Evolutionary conservation across 1,140 invertebrate species (phyloP), one percentile per base, ranked within the genome.

Genomic region (Eumeta japonica): DNA sequence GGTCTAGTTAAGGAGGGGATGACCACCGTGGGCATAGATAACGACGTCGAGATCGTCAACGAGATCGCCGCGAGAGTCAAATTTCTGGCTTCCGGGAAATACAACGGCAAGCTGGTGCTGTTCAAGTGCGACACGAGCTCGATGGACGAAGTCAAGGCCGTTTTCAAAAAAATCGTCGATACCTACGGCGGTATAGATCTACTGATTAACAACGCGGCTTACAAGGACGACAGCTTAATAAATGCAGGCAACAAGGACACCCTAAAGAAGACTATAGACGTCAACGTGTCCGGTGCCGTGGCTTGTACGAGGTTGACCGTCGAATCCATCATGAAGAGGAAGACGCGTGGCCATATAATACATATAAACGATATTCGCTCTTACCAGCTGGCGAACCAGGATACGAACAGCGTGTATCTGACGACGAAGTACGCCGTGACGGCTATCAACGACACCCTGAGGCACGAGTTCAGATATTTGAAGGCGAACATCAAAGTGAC

Each of bases 21-120:
- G 43, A 76, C 70, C 43, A 85, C 86, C 3, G 77, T 86, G 3
- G 87, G 81, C 0, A 70, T 87, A 42, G 83, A 82, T 24, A 46
- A 48, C 37, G 31, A 24, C 18, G 24, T 39, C 17, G 14, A 31
- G 3, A 28, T 35, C 10, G 13, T 49, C 10, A 18, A 46, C n/a
- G 37, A 36, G 31, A 19, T 35, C 1, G 41, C 19, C 2, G 33
- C 40, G 15, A 45, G 40, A 19, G n/a, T 52, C 1, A 36, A 39
- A 29, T n/a, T 33, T 16, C 9, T 35, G 3, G 10, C 28, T 9
- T 13, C 14, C 0, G 39, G 28, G 9, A 31, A 28, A 12, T 12
- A 28, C 10, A 18, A n/a, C 9, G 36, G 37, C 9, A 52, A 44
- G 37, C 24, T 51, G 35, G 32, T 44, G 3, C 19, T 52, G 11